Evolutionary conservation across 2,113 vertebrate genomes (phyloP), one percentile per base, ranked within the genome.

Genomic region (Triplophysa dalaica): DNA sequence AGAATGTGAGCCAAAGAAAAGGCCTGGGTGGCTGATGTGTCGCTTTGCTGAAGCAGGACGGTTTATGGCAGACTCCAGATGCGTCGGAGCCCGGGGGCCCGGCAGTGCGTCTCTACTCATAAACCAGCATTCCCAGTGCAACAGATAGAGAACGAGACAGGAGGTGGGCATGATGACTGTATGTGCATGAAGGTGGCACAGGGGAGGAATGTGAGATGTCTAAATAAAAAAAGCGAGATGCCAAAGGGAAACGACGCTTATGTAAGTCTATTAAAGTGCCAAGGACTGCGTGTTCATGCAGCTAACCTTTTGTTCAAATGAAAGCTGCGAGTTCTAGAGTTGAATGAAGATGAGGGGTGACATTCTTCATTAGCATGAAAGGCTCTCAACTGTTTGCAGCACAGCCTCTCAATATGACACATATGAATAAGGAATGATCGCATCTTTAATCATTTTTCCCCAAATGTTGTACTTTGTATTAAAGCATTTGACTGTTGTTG

Each of bases 21-120:
- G 72, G 79, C 68, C 11, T 33, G 45, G 76, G 74, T 79, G 85
- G 87, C 75, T 84, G 80, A 82, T 78, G 77, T 54, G 38, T 67
- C 63, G 8, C 68, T 77, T 77, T 79, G 64, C 45, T 0, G 77
- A 69, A 52, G 56, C 43, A 52, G 54, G 77, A 88, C 82, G 26
- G 17, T 73, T 38, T 60, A 84, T 87, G 88, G 87, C 88, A 85
- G 88, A 70, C 64, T 87, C 85, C 88, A 89, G 89, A 89, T 91
- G 87, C 77, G 69, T 73, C 76, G 54, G 41, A 48, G 73, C 83
- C 81, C 11, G 58, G 75, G 83, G 82, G 80, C 73, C 24, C 3
- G 33, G 64, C 16, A 12, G 19, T 69, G 78, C 2, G 48, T 89
- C 85, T 77, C 68, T 79, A 66, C 74, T 77, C 82, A 87, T 88